Evolutionary conservation across 2,113 vertebrate genomes (phyloP), one percentile per base, ranked within the genome.

Genomic region (Entelurus aequoreus): DNA sequence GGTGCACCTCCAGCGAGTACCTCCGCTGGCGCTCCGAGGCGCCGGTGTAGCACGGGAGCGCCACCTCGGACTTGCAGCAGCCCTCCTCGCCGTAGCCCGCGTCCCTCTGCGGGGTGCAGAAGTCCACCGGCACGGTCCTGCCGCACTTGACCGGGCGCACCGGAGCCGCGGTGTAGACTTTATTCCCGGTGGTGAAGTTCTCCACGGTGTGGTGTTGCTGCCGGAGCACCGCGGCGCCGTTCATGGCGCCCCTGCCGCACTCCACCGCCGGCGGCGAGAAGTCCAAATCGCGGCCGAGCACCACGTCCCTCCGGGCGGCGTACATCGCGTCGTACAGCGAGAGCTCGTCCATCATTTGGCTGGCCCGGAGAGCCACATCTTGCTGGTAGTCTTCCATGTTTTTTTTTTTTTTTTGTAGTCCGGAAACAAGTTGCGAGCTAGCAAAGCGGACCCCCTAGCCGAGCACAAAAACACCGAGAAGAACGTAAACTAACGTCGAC

Each of bases 381-480:
- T 93, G 92, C 77, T 89, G 91, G 60, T 91, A 93, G 60, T 82
- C 88, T 80, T 92, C 92, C 93, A 94, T 95, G 82, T 78, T 82
- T 86, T 74, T 86, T 82, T n/a, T 38, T 51, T 56, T 56, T 57
- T 53, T 42, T 57, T 57, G 55, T 57, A 57, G 55, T 57, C 55
- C 55, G 55, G 55, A 57, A 56, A 57, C 55, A 44, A 57, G 55
- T 57, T 57, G 42, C 42, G 42, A 46, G 42, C 42, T 46, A 46
- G 42, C 42, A 57, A 11, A 40, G 55, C 40, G 40, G 55, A 57
- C 28, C 55, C 40, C 19, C 55, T 57, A 57, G 55, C 16, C 11
- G 55, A 42, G 55, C 38, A 89, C 87, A 80, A 83, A 85, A 88
- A 87, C 85, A 90, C 79, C 16, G 40, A 40, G 10, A 57, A 57